Conservation (phyloP, 2,797 vertebrate species). For the Galaxias olidus region DNA sequence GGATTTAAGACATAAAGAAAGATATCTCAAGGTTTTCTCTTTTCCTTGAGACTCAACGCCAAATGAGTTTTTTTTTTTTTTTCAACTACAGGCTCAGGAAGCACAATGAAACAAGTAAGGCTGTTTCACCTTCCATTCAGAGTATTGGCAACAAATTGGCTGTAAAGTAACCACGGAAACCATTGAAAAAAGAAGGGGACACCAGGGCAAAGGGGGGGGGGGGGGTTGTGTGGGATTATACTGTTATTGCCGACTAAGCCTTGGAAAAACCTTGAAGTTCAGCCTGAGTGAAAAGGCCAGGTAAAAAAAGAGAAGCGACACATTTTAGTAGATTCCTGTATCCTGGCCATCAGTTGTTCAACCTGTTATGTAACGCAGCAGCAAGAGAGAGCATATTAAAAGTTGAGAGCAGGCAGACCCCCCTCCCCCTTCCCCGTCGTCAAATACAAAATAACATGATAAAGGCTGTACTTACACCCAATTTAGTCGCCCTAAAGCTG, state of each 20-base stretch:
- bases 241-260: constrained; percentile 40
- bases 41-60: not conserved
- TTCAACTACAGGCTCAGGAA: constrained; percentile 25
- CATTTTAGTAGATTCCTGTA: constrained; percentile 14
- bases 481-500: too few species aligned
- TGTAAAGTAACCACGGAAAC: constrained; percentile 66
- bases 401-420: too few species aligned
- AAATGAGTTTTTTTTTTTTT: not conserved
- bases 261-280: constrained; percentile 21
- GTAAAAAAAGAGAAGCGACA: constrained; percentile 15
- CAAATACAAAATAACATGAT: too few species aligned
- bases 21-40: constrained; percentile 14
- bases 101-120: constrained; percentile 22
- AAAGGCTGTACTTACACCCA: too few species aligned
- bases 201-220: constrained; percentile 23
- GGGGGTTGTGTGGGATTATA: constrained; percentile 19
- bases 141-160: constrained; percentile 50
- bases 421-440: too few species aligned
- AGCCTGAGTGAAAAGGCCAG: constrained; percentile 10
- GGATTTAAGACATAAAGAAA: not conserved
- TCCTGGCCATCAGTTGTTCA: constrained; percentile 9
- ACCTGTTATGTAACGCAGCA: too few species aligned
- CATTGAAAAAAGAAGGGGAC: constrained; percentile 32
- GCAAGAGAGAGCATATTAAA: too few species aligned
- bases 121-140: constrained; percentile 45